These are phyloP conservation scores for Mirza zaza DNA, from an alignment of 2,113 vertebrate genomes.

Conservation along the genomic window DNA sequence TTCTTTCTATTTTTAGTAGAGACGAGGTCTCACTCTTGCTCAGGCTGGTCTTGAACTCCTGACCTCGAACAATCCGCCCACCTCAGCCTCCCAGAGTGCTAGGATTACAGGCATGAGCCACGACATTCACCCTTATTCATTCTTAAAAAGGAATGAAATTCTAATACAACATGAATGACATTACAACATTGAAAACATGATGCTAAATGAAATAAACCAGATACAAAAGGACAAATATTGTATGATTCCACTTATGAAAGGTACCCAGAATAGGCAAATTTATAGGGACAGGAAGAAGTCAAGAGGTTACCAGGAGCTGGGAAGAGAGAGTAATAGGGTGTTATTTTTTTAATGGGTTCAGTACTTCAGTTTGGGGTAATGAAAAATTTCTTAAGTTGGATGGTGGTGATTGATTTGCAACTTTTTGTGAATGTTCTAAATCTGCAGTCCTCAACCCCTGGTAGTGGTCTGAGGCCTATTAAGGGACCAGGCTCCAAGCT, in stretches of 20 bases:
- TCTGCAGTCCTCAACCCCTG: no score
- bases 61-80: no score
- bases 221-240: not conserved
- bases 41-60: no score
- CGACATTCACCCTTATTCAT: no score
- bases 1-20: no score
- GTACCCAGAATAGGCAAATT: not conserved
- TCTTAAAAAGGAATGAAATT: not conserved
- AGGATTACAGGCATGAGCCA: no score
- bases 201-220: not conserved
- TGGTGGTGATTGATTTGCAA: not conserved
- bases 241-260: not conserved
- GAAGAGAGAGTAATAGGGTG: not conserved
- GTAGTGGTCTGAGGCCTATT: no score
- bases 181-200: not conserved
- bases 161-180: not conserved
- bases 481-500: no score
- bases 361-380: not conserved
- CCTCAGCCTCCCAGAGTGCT: no score
- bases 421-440: not conserved
- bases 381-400: not conserved
- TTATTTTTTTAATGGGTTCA: not conserved
- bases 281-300: not conserved
- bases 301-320: not conserved
- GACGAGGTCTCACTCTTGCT: no score